phyloP scores from a whole-genome alignment of 2,888 invertebrate species.

The Lysandra coridon region DNA sequence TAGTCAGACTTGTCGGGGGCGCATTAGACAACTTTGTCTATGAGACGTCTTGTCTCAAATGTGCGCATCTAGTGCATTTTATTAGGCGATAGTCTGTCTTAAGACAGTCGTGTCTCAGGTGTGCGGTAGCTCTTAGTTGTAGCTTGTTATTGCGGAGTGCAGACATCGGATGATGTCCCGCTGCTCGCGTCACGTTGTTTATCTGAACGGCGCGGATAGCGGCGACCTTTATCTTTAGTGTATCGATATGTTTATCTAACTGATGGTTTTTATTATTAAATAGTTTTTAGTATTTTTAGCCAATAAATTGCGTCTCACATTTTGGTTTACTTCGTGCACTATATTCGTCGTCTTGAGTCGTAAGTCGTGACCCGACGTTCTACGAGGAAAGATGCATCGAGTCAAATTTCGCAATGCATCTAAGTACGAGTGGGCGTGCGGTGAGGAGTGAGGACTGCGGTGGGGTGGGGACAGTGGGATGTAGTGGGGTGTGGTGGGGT shows the following conservation, averaged over 20 bases:
- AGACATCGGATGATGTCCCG: background rate
- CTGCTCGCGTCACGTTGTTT: slow-evolving; percentile 5
- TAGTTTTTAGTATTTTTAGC: background rate
- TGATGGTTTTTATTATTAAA: background rate
- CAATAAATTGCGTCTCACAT: background rate
- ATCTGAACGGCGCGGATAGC: background rate
- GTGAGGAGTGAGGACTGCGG: background rate
- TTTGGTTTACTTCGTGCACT: background rate
- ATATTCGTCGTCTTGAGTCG: background rate
- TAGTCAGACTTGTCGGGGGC: too few species aligned
- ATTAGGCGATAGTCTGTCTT: too few species aligned
- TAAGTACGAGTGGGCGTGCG: slow-evolving; percentile 30
- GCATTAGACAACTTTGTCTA: too few species aligned
- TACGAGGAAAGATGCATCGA: slow-evolving; percentile 8
- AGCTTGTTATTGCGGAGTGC: slow-evolving; percentile 2
- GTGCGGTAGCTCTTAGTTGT: background rate
- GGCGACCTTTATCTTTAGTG: background rate
- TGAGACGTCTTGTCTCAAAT: too few species aligned
- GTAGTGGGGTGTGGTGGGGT: background rate
- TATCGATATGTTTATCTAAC: background rate
- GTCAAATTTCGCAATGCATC: slow-evolving; percentile 1
- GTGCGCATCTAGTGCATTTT: too few species aligned
- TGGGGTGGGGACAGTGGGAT: background rate
- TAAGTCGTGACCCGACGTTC: background rate
- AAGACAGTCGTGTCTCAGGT: too few species aligned